Conservation (phyloP, 2,888 invertebrate genomes). For the Blastobasis lacticolella region DNA sequence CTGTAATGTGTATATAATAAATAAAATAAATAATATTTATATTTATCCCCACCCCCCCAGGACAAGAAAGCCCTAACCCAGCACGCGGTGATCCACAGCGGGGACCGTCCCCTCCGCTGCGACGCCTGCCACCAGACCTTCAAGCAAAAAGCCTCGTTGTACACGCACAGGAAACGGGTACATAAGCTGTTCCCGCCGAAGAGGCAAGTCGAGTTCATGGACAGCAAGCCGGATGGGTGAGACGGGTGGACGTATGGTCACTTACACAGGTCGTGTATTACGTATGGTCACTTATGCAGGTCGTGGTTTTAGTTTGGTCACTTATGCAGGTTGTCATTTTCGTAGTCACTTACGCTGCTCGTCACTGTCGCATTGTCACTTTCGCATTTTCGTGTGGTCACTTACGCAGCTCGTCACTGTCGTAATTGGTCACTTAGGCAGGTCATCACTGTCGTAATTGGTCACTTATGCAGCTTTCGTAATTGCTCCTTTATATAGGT, state of each 20-base stretch:
- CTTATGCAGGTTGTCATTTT: too few relatives aligned
- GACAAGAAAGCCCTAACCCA: conserved; percentile 57
- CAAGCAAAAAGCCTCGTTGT: conserved; percentile 63
- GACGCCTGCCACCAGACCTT: conserved; percentile 64
- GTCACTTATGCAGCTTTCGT: too few relatives aligned
- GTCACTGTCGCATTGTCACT: too few relatives aligned
- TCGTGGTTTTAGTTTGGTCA: too few relatives aligned
- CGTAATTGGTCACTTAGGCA: too few relatives aligned
- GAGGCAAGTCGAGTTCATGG: conserved; percentile 47
- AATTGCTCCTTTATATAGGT: too few relatives aligned
- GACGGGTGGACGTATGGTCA: neutral
- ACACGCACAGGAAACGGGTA: conserved; percentile 56
- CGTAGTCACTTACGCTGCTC: too few relatives aligned
- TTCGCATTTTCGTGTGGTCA: too few relatives aligned
- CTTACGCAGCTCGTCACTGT: too few relatives aligned
- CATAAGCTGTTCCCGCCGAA: conserved; percentile 53
- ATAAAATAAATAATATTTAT: neutral
- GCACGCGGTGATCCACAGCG: conserved; percentile 59
- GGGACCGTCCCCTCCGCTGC: conserved; percentile 49
- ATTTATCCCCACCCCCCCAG: conserved; percentile 22
- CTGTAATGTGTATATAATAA: too few relatives aligned
- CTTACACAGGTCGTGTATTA: neutral
- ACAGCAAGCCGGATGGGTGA: conserved; percentile 12
- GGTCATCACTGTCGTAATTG: too few relatives aligned
- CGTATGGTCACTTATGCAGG: too few relatives aligned